Evolutionary conservation across 2,113 vertebrate species (phyloP).

Genomic region (Elaphurus davidianus): DNA sequence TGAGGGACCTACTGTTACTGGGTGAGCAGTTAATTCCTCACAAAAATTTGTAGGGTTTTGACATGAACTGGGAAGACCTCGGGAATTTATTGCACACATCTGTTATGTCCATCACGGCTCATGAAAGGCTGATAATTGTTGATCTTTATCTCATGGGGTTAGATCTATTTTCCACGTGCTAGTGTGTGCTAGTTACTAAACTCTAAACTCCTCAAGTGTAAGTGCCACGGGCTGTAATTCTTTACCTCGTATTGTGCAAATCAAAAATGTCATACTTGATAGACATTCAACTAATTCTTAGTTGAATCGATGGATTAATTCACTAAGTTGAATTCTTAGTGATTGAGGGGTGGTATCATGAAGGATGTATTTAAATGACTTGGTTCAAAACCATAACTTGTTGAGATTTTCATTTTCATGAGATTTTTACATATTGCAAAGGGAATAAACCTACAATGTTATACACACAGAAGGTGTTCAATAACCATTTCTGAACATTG

Average conservation of each 20-base stretch:
- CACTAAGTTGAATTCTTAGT: neutral
- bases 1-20: neutral
- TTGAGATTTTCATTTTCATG: neutral
- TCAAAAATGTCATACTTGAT: neutral
- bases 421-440: neutral
- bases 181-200: neutral
- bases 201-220: neutral
- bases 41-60: neutral
- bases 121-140: neutral
- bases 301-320: neutral
- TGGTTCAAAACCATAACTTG: neutral
- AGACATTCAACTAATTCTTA: conserved; percentile 2
- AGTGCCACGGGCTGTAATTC: neutral
- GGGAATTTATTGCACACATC: neutral
- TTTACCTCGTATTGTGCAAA: conserved; percentile 13
- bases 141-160: neutral
- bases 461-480: neutral
- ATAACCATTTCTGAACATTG: neutral
- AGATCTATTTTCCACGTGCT: neutral
- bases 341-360: neutral
- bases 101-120: neutral
- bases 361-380: neutral
- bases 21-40: neutral
- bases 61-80: neutral
- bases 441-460: neutral